These are phyloP conservation scores for Alcedo atthis DNA, from an alignment of 2,797 vertebrate species.

Conservation along the genomic window DNA sequence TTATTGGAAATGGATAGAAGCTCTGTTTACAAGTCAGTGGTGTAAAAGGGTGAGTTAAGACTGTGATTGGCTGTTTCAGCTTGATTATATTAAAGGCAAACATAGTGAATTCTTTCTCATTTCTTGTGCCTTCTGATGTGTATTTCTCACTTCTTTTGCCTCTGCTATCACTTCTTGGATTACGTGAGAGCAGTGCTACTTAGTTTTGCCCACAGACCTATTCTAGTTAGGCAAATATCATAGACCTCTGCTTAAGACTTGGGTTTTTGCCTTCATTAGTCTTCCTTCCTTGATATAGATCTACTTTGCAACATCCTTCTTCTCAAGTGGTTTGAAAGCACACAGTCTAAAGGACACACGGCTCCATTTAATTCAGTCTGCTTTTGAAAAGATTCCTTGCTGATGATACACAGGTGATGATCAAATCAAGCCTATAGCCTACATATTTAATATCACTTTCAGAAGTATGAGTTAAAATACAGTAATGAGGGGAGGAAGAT, in stretches of 20 bases:
- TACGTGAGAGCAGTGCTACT: background rate
- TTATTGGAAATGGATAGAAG: background rate
- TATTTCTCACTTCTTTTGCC: background rate
- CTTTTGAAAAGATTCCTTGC: background rate
- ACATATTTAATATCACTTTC: conserved; percentile 22
- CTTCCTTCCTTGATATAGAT: background rate
- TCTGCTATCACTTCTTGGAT: background rate
- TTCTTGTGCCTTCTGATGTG: background rate
- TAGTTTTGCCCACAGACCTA: background rate
- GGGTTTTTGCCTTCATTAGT: background rate
- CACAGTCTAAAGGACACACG: background rate
- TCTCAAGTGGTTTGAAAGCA: background rate
- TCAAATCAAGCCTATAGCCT: background rate
- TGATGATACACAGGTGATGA: background rate
- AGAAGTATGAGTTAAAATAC: background rate
- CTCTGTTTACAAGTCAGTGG: background rate
- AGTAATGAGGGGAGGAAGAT: background rate
- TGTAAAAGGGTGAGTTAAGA: background rate
- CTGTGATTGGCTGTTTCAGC: background rate
- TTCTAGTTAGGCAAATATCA: background rate
- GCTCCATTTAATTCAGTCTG: background rate
- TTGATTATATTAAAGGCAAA: background rate
- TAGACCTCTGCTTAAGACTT: background rate
- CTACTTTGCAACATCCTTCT: background rate
- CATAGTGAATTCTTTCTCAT: background rate